Conservation (phyloP, 2,797 vertebrate genomes). For the Melanotaenia trifasciata region DNA sequence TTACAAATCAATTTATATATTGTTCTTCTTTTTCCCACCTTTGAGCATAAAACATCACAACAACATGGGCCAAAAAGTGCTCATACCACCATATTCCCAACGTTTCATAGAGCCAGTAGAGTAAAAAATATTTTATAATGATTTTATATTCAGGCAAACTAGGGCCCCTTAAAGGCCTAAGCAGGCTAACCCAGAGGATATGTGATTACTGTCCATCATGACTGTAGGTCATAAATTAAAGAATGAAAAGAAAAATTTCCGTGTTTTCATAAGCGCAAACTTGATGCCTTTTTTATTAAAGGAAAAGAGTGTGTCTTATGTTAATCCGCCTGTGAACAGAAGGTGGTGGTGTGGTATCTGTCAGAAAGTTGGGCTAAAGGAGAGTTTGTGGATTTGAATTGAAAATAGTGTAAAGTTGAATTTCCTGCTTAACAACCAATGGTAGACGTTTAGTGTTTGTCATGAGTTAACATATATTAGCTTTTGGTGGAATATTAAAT, state of each 20-base stretch:
- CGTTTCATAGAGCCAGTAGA: no score
- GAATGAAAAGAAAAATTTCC: not conserved
- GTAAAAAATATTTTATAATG: no score
- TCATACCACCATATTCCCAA: no score
- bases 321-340: constrained; percentile 57
- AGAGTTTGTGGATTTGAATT: not conserved
- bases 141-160: no score
- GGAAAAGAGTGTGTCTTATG: not conserved
- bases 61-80: no score
- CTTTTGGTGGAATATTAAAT: no score
- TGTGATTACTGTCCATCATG: not conserved
- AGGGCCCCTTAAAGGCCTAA: not conserved
- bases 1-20: no score
- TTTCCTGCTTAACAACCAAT: no score
- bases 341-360: constrained; percentile 71
- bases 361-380: not conserved
- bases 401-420: no score
- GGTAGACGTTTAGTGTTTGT: no score
- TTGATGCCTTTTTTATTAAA: not conserved
- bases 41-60: no score
- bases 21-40: no score
- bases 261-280: not conserved
- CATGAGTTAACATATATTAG: not conserved
- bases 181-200: not conserved
- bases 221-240: not conserved